Conservation (phyloP, 2,888 invertebrate species). For the Buathra laborator region DNA sequence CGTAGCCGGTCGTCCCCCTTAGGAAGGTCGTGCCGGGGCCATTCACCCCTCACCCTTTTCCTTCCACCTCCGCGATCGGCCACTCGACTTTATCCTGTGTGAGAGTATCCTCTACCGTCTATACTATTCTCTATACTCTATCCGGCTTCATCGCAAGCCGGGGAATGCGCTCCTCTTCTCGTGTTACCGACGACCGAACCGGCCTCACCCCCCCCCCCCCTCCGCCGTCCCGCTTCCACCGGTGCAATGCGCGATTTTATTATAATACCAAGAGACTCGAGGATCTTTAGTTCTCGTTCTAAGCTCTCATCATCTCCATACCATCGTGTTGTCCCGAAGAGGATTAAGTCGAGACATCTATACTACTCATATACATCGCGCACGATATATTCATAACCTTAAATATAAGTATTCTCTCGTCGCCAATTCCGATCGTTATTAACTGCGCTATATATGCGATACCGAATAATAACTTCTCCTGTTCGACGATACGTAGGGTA, state of each 20-base stretch:
- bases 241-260: slow-evolving; percentile 60
- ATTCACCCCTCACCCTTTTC: slow-evolving; percentile 79
- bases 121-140: slow-evolving; percentile 53
- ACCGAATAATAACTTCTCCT: no score
- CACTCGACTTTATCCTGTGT: slow-evolving; percentile 51
- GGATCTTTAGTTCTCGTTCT: slow-evolving; percentile 23
- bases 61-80: slow-evolving; percentile 67
- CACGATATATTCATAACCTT: slow-evolving; percentile 32
- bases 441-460: no score
- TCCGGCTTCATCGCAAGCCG: slow-evolving; percentile 60
- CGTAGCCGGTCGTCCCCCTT: slow-evolving; percentile 67
- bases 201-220: not conserved
- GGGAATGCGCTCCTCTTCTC: slow-evolving; percentile 66
- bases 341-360: slow-evolving; percentile 52
- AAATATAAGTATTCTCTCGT: slow-evolving; percentile 11
- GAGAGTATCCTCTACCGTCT: slow-evolving; percentile 39
- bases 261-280: slow-evolving; percentile 48
- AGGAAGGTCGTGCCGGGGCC: slow-evolving; percentile 79
- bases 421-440: not conserved
- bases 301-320: slow-evolving; percentile 10
- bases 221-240: not conserved
- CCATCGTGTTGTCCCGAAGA: slow-evolving; percentile 1
- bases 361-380: slow-evolving; percentile 43
- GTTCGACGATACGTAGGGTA: no score
- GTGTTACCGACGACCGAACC: slow-evolving; percentile 60